phyloP scores from a whole-genome alignment of 2,113 vertebrate species.

The Phalacrocorax carbo region DNA sequence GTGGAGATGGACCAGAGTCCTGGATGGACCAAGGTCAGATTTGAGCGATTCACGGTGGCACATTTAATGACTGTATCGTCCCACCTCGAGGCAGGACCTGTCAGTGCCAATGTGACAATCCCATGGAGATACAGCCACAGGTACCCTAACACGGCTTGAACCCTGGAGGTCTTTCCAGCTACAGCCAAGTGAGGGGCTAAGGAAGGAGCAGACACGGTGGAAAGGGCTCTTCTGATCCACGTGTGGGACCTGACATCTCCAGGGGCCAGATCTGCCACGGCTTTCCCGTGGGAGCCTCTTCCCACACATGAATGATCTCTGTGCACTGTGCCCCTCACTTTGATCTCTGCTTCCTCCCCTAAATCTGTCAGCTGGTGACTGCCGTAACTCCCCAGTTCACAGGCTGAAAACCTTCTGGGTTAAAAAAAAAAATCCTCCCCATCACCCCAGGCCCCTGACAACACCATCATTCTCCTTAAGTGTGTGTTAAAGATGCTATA shows the following conservation, averaged over 20 bases:
- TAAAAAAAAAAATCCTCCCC: background rate
- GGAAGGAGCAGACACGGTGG: background rate
- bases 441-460: background rate
- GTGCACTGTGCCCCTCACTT: background rate
- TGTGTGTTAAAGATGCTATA: conserved; percentile 31
- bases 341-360: background rate
- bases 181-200: background rate
- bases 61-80: background rate
- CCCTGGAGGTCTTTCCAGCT: background rate
- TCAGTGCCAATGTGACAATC: background rate
- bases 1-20: background rate
- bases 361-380: background rate
- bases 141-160: background rate
- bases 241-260: background rate
- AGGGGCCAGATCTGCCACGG: background rate
- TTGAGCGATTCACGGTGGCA: background rate
- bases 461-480: conserved; percentile 33
- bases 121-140: accelerated
- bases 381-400: background rate
- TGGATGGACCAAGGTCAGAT: background rate
- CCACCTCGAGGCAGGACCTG: background rate
- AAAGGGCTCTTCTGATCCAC: background rate
- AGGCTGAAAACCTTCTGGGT: background rate
- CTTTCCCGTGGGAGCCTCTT: background rate
- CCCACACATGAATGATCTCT: background rate